Evolutionary conservation across 2,113 vertebrate species (phyloP), one percentile per base, ranked within the genome.

Genomic region (human (Homo sapiens)): DNA sequence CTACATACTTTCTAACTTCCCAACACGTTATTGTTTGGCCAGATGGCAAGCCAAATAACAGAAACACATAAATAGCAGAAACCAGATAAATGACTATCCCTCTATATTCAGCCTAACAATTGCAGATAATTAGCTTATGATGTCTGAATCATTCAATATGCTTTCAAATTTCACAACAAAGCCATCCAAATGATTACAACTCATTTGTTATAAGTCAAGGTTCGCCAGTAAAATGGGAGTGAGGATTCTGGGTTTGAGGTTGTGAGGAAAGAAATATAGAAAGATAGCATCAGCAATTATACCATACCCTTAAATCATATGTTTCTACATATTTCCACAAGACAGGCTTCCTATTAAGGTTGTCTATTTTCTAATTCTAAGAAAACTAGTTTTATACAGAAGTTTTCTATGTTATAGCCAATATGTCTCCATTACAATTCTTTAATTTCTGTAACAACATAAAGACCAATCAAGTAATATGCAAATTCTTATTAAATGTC

Each of bases 221-320:
- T 97, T 96, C 81, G 0, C 83, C 22, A 25, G 22, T 55, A 61
- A 83, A 94, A 95, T 22, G 52, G 48, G 35, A 94, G 38, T 68
- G 4, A 92, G n/a, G 40, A 89, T 95, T 80, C 78, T 86, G 72
- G 89, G 73, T 93, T 43, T 40, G 64, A 57, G 78, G 30, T 22
- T 84, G 72, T 40, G 8, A 30, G 84, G 48, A 14, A 93, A 96
- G 75, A 96, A 97, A 81, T 72, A 61, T 2, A 40, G 52, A 25
- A 35, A 97, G 97, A 98, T 97, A 97, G 55, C 94, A 98, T 98
- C 97, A 98, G 97, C 84, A 97, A 98, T 97, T 96, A 97, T 23
- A 25, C 64, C 52, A 20, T 40, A 18, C 64, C 64, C 72, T 97
- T 90, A 97, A 90, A 85, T 55, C 75, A 59, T 57, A 80, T 52